These are phyloP conservation scores for Molorchus minor DNA, from an alignment of 2,888 invertebrate species.

Conservation along the genomic window DNA sequence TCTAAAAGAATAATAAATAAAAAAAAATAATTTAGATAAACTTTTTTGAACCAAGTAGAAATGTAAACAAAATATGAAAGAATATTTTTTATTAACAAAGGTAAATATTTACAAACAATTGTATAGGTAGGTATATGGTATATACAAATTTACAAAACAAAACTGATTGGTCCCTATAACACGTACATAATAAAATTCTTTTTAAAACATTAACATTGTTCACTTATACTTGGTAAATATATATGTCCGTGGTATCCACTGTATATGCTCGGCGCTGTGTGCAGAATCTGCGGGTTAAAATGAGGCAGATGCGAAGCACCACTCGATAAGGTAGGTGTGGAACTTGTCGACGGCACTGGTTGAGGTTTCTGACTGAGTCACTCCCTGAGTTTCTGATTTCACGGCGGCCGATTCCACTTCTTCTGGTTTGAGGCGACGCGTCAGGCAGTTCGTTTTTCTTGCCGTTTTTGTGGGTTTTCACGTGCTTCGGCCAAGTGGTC, in stretches of 20 bases:
- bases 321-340: background rate
- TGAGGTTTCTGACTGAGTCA: background rate
- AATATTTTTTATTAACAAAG: constrained; percentile 40
- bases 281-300: constrained; percentile 37
- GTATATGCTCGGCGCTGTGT: constrained; percentile 32
- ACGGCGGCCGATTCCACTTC: background rate
- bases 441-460: constrained; percentile 25
- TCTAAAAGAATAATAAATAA: too few relatives aligned
- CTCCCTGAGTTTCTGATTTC: constrained; percentile 7
- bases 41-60: too few relatives aligned
- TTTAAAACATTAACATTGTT: constrained; percentile 35
- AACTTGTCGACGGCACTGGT: background rate
- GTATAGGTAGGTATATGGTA: too few relatives aligned
- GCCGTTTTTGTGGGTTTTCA: constrained; percentile 82
- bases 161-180: constrained; percentile 36
- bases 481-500: constrained; percentile 94
- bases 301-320: constrained; percentile 33
- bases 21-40: too few relatives aligned
- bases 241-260: constrained; percentile 42
- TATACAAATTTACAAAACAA: constrained; percentile 33
- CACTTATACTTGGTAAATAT: constrained; percentile 44
- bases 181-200: constrained; percentile 1
- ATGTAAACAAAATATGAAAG: too few relatives aligned
- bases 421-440: constrained; percentile 3
- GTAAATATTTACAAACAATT: constrained; percentile 37